phyloP scores from a whole-genome alignment of 2,797 vertebrate genomes.

The Denticeps clupeoides region DNA sequence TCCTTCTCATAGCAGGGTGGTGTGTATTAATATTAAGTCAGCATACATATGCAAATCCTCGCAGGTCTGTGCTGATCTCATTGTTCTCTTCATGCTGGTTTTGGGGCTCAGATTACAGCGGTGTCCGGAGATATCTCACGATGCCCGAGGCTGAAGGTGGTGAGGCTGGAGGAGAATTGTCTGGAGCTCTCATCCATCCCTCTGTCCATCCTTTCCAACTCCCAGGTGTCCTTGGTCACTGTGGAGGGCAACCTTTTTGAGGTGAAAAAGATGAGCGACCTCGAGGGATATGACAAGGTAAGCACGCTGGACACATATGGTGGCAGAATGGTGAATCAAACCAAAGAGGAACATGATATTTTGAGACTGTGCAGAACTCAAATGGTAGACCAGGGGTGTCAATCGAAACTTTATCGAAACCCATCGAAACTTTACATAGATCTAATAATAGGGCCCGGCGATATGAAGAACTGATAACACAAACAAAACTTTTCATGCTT shows the following conservation, averaged over 20 bases:
- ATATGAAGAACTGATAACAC: no score
- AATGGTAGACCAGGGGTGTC: no score
- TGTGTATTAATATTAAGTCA: no score
- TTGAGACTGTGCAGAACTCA: background rate
- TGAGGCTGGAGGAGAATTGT: conserved; percentile 95
- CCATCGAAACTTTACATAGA: no score
- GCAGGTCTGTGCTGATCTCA: background rate
- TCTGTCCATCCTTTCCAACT: conserved; percentile 72
- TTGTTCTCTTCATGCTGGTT: conserved; percentile 4
- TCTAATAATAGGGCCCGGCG: no score
- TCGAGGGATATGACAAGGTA: conserved; percentile 91
- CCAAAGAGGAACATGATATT: no score
- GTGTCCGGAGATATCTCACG: conserved; percentile 71
- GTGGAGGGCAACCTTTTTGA: conserved; percentile 95
- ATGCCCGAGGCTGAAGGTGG: conserved; percentile 85
- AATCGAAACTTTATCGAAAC: no score
- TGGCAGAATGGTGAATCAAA: background rate
- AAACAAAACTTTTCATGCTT: no score
- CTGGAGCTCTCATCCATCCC: conserved; percentile 85
- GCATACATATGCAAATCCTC: no score
- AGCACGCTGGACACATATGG: conserved; percentile 12
- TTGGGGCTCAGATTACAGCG: conserved; percentile 65
- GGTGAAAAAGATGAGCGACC: conserved; percentile 79
- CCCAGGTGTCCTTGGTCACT: conserved; percentile 84
- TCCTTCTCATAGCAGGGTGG: no score